phyloP scores from a whole-genome alignment of 2,797 vertebrate species.

The Gadopsis bispinosus region DNA sequence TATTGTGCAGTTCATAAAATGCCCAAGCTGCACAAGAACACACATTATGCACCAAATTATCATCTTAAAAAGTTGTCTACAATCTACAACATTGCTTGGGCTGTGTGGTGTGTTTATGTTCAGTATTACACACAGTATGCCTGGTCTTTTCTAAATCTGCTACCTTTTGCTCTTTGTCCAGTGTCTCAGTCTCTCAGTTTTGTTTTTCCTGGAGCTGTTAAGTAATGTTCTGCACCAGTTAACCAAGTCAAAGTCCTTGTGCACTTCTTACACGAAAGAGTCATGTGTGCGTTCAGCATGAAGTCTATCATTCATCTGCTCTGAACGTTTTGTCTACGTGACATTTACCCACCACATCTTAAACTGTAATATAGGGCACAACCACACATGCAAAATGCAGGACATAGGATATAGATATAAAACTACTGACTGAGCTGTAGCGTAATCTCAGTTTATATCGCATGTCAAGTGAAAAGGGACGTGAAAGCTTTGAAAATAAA shows the following conservation, averaged over 20 bases:
- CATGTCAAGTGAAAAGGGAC: background rate
- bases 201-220: background rate
- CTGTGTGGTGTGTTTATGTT: background rate
- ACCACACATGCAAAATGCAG: background rate
- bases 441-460: background rate
- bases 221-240: background rate
- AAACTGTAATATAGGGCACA: background rate
- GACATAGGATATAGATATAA: background rate
- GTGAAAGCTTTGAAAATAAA: background rate
- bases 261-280: background rate
- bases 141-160: background rate
- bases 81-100: background rate
- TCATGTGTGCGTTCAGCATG: background rate
- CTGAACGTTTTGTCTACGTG: background rate
- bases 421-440: background rate
- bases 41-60: background rate
- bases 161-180: conserved; percentile 1
- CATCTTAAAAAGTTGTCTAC: background rate
- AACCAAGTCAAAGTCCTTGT: conserved; percentile 19
- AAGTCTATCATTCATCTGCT: background rate
- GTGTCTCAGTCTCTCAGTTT: background rate
- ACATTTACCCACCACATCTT: too few relatives aligned
- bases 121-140: background rate
- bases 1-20: background rate
- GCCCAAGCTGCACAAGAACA: background rate